phyloP scores from a whole-genome alignment of 2,113 vertebrate species.

The Oncorhynchus clarkii region DNA sequence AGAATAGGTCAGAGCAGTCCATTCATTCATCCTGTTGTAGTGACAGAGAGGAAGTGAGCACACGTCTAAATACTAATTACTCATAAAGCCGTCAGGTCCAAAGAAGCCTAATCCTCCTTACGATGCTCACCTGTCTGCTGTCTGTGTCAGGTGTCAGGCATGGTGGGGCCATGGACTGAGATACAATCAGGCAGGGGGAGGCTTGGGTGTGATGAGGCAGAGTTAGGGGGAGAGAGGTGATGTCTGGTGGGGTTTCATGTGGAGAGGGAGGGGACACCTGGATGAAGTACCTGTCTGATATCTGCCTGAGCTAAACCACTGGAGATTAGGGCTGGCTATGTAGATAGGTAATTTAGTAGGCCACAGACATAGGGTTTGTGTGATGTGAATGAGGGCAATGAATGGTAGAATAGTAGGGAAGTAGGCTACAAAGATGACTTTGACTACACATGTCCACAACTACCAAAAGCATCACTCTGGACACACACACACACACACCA shows the following conservation, averaged over 20 bases:
- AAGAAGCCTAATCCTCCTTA: background rate
- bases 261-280: background rate
- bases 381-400: background rate
- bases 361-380: background rate
- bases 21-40: constrained; percentile 6
- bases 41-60: constrained; percentile 5
- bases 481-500: background rate
- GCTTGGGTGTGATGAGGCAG: background rate
- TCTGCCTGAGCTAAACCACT: background rate
- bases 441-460: background rate
- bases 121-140: background rate
- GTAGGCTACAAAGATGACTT: background rate
- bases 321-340: background rate
- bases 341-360: background rate
- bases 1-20: constrained; percentile 32
- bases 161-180: background rate
- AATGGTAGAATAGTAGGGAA: background rate
- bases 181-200: background rate
- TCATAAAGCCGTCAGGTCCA: constrained; percentile 3
- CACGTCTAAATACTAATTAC: constrained; percentile 36
- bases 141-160: background rate
- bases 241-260: background rate
- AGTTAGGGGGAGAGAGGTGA: background rate
- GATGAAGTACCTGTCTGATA: background rate
- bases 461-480: background rate